phyloP scores from a whole-genome alignment of 30 jellyfish, hydroid and myxozoan species.

The Hydra vulgaris region DNA sequence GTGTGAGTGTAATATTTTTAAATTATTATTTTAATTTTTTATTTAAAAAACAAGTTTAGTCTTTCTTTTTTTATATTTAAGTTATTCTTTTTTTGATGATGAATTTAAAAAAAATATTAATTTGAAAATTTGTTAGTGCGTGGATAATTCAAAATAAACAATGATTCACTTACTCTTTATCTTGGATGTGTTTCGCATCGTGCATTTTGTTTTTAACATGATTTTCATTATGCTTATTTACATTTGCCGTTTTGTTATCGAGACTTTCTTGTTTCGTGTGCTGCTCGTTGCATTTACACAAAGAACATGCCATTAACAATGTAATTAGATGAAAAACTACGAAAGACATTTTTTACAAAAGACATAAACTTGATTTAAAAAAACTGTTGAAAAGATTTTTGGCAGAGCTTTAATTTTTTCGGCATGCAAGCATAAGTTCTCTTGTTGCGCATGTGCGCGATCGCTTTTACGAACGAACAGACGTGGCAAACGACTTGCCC shows the following conservation, averaged over 20 bases:
- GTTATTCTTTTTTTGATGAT: no score
- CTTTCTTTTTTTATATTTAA: no score
- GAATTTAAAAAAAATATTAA: no score
- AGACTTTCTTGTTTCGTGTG: not conserved
- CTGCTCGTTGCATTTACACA: not conserved
- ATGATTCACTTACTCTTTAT: constrained; percentile 70
- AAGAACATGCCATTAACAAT: not conserved
- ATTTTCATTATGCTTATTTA: not conserved
- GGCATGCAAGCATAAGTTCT: not conserved
- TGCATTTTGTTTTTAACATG: constrained; percentile 52
- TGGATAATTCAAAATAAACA: not conserved
- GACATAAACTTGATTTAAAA: not conserved
- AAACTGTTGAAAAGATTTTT: not conserved
- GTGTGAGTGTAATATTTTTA: no score
- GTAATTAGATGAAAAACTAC: not conserved
- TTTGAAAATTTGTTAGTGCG: no score
- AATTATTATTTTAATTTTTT: no score
- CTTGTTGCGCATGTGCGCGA: constrained; percentile 29
- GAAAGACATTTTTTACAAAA: not conserved
- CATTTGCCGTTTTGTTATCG: constrained; percentile 5
- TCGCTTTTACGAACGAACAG: constrained; percentile 6
- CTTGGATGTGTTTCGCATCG: constrained; percentile 82
- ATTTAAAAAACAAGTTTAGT: no score
- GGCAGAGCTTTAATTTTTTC: not conserved
- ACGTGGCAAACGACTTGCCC: constrained; percentile 21